Conservation (phyloP, 92 coral and sea anemone species). For the Parazoanthus atlanticus region DNA sequence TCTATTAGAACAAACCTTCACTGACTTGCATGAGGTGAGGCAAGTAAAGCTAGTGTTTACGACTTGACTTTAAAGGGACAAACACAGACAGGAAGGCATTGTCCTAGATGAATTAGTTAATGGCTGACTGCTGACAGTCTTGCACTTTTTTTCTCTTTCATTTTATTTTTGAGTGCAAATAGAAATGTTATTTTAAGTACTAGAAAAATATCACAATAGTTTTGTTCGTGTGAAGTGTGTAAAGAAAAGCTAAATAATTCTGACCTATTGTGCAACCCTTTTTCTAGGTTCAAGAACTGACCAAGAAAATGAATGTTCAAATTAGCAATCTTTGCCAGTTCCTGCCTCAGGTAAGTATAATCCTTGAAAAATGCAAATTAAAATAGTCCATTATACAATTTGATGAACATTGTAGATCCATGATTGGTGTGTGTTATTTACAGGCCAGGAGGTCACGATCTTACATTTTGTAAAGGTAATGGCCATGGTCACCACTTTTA, state of each 20-base stretch:
- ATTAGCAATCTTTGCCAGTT: constrained; percentile 95
- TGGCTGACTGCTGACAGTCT: not conserved
- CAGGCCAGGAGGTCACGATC: no score
- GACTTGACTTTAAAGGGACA: no score
- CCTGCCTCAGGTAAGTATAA: constrained; percentile 82
- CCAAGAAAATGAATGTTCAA: constrained; percentile 79
- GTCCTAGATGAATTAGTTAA: not conserved
- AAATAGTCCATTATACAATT: no score
- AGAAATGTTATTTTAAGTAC: not conserved
- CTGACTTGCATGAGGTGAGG: no score
- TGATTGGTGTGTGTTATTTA: no score
- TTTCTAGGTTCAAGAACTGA: constrained; percentile 87
- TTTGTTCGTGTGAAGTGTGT: no score
- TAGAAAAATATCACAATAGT: no score
- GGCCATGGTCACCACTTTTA: no score
- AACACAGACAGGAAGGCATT: not conserved
- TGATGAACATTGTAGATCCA: no score
- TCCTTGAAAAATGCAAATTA: not conserved
- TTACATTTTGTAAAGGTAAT: no score
- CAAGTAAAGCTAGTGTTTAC: no score
- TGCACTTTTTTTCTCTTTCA: not conserved
- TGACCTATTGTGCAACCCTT: not conserved
- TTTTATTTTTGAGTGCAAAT: not conserved
- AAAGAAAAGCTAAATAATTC: not conserved
- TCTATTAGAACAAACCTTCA: no score